phyloP scores from a whole-genome alignment of 2,113 vertebrate genomes.

The Aleadryas rufinucha region DNA sequence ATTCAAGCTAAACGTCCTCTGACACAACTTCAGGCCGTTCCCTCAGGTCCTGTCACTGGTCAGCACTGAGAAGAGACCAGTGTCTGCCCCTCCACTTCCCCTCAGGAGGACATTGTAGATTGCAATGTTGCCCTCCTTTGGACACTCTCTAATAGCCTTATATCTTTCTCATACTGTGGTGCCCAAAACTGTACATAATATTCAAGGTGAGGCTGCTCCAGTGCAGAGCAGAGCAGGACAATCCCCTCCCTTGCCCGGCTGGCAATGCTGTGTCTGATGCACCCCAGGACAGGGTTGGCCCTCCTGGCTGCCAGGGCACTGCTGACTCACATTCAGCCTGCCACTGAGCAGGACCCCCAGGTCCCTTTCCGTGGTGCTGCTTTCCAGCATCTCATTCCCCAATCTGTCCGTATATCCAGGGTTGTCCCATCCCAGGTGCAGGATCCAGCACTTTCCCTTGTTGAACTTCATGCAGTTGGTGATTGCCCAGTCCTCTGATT shows the following conservation, averaged over 20 bases:
- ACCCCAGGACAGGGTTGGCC: rapidly evolving
- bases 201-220: neutral
- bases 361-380: neutral
- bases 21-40: neutral
- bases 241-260: neutral
- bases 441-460: neutral
- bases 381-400: neutral
- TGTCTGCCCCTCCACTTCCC: rapidly evolving
- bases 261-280: neutral
- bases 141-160: neutral
- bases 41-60: neutral
- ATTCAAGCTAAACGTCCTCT: neutral
- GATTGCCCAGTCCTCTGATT: neutral
- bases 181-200: neutral
- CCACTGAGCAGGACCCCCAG: rapidly evolving
- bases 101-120: neutral
- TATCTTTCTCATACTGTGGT: neutral
- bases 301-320: neutral
- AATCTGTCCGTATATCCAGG: neutral
- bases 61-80: neutral
- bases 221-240: neutral
- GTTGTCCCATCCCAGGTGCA: neutral
- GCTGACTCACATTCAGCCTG: no score
- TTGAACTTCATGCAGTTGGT: neutral
- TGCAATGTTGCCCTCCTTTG: neutral